Evolutionary conservation across 1,140 invertebrate genomes (phyloP), one percentile per base, ranked within the genome.

Genomic region (Idris sp.): DNA sequence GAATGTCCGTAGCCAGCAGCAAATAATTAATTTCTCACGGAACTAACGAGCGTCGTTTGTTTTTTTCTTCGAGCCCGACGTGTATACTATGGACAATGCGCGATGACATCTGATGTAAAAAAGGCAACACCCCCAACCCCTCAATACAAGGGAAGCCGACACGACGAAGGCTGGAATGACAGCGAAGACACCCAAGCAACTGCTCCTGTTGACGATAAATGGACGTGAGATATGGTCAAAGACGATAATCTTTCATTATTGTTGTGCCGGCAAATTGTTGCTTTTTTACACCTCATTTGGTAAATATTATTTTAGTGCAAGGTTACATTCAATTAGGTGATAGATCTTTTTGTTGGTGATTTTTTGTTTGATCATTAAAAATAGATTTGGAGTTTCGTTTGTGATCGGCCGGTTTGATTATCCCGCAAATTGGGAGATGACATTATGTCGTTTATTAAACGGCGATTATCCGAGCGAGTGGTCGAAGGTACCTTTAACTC

Each of bases 11-110:
- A 33, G 44, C 18, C 43, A 82, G 76, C 81, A 74, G 77, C 84
- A 86, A 87, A 87, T 87, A 87, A 87, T 87, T 87, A 86, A 87
- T 87, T 86, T 86, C 84, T 86, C 86, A 80, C 83, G 79, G 78
- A 83, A 81, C 83, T 86, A 87, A 87, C 85, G 85, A 87, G 84
- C 85, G 64, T 54, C 51, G 49, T 74, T 76, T 76, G 76, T 79
- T 77, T 77, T 59, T 33, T 74, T 59, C 44, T 49, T n/a, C n/a
- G 38, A 38, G 54, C 35, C 54, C 54, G 62, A 62, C 61, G 64
- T 64, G 38, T 74, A 68, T 59, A 72, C 71, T 74, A 74, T 76
- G 76, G 76, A 79, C 79, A 77, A 78, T 79, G 72, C 78, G 51
- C 76, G 78, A 81, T 79, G 80, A 82, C 80, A 78, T 80, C 68